These are phyloP conservation scores for Hydrotaea diabolus DNA, from an alignment of 2,888 invertebrate species.

Conservation along the genomic window DNA sequence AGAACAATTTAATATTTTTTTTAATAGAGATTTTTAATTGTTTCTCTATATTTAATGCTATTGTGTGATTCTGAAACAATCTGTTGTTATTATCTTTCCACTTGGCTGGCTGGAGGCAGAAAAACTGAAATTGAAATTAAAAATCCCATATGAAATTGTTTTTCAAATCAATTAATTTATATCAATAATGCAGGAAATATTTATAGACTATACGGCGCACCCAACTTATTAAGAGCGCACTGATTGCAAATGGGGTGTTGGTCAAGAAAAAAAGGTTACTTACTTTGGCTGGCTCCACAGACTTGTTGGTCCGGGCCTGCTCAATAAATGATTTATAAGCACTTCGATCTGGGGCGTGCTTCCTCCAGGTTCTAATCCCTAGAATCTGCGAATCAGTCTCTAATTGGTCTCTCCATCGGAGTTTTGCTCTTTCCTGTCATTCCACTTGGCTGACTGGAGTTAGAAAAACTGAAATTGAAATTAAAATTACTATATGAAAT, in stretches of 20 bases:
- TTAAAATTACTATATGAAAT: slow-evolving; percentile 21
- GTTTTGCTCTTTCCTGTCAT: no score
- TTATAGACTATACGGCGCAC: background rate
- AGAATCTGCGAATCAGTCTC: no score
- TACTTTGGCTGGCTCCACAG: no score
- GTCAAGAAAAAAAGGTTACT: no score
- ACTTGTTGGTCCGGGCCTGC: no score
- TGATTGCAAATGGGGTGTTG: no score
- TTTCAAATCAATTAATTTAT: background rate
- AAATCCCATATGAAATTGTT: slow-evolving; percentile 17
- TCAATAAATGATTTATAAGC: no score
- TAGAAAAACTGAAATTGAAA: background rate
- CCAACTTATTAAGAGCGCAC: background rate
- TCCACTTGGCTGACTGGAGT: background rate
- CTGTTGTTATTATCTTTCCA: background rate
- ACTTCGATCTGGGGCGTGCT: no score
- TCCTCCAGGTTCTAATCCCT: no score
- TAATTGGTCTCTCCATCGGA: no score
- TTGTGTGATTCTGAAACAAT: background rate
- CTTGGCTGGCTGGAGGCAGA: background rate
- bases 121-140: background rate
- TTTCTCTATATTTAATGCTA: background rate
- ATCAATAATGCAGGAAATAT: slow-evolving; percentile 15
- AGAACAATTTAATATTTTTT: slow-evolving; percentile 8
- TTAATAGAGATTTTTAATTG: slow-evolving; percentile 12